Evolutionary conservation across 2,888 invertebrate genomes (phyloP).

Genomic region (Patella caerulea): DNA sequence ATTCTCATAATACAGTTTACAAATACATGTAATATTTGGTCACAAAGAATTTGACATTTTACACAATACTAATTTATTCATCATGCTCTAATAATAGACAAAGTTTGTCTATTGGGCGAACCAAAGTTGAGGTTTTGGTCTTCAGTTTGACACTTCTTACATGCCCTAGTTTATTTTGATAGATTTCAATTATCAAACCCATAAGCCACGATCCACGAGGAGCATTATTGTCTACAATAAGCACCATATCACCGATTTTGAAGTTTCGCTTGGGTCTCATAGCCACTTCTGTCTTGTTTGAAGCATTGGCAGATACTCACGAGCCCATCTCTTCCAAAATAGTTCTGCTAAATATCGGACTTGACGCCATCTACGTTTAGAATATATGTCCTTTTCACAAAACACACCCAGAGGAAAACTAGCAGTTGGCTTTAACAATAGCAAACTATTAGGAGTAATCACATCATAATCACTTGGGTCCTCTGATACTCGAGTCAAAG

Average conservation of each 20-base stretch:
- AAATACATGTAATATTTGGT: no score
- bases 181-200: conserved; percentile 21
- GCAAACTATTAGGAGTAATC: conserved; percentile 60
- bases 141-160: conserved; percentile 27
- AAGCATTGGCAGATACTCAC: conserved; percentile 27
- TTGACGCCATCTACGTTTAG: conserved; percentile 21
- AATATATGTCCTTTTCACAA: neutral
- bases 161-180: conserved; percentile 19
- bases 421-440: conserved; percentile 39
- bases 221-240: conserved; percentile 25
- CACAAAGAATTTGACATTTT: no score
- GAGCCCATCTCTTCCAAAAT: conserved; percentile 30
- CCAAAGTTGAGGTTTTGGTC: neutral
- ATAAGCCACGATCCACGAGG: conserved; percentile 28
- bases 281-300: conserved; percentile 28
- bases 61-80: no score
- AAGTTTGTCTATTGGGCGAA: neutral
- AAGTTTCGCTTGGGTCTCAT: conserved; percentile 16
- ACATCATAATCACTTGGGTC: conserved; percentile 16
- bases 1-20: no score
- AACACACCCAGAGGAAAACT: conserved; percentile 26
- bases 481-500: conserved; percentile 28
- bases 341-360: conserved; percentile 24
- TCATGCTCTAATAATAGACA: no score
- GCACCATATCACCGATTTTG: conserved; percentile 32